Base-by-base conservation (phyloP, 1,140 invertebrate genomes). In the Cyclina sinensis region DNA sequence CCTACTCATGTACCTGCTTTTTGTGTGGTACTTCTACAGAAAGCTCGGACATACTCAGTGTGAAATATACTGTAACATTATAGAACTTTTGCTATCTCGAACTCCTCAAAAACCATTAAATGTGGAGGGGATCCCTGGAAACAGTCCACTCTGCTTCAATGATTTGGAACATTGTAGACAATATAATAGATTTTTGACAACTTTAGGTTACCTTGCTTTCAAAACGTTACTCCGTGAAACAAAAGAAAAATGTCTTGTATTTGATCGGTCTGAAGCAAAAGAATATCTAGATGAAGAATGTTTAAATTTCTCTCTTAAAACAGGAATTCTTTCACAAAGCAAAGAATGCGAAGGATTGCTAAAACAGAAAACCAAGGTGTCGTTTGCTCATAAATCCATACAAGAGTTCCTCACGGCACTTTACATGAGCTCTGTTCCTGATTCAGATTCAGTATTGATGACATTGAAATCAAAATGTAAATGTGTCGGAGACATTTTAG, bases 311-410 rank as follows among this genome's bases (percentile, higher is more conserved):
- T 35, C 4, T 24, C 39, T 76, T 7, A 43, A 43, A 24, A 18
- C 73, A 30, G 73, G 73, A 39, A 12, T 76, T 12, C 9, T 76
- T n/a, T 30, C 73, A 5, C 73, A 76, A 43, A 27, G 24, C 9
- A 76, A 37, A 46, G 39, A 12, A 1, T 4, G 1, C 3, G 32
- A 9, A 46, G 43, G 4, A 46, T 76, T 76, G n/a, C 21, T 32
- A 27, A 9, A 24, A n/a, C 32, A 24, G 37, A 46, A 37, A 46
- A 12, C 73, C 7, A 43, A 76, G 24, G 24, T 76, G 4, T 9
- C 73, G 14, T 76, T 43, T 76, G 32, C 73, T 2, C 73, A 76
- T 24, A 76, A 76, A 76, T 43, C 73, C 3, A 16, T 76, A 11
- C 73, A 76, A 24, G 73, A 76, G 43, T 62, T 62, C 14, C 27